Percentiles rank a stretch among this genome's conserved stretches.
Evolutionary conservation across 2,113 vertebrate genomes (phyloP).

Genomic region (Synodontis membranacea): DNA sequence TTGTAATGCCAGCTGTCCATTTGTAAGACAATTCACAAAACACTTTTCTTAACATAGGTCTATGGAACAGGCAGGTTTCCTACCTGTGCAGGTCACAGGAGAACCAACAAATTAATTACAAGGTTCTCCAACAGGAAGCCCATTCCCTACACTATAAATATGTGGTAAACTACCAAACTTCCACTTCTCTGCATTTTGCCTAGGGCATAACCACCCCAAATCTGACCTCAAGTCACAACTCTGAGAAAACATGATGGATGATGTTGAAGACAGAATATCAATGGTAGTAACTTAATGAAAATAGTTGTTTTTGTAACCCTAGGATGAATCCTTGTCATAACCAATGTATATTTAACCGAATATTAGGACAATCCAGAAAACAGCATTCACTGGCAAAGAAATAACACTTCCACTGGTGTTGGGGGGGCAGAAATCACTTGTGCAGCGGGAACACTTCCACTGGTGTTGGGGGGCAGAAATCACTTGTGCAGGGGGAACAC

Average conservation of each 20-base stretch:
- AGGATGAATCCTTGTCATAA: too few relatives aligned
- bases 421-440: too few relatives aligned
- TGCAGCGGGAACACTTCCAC: background rate
- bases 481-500: background rate
- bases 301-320: background rate
- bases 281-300: background rate
- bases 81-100: background rate
- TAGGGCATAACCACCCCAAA: background rate
- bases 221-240: background rate
- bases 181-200: background rate
- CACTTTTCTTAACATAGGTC: background rate
- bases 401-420: too few relatives aligned
- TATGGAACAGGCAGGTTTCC: background rate
- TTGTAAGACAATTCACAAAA: slow-evolving; percentile 4
- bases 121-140: background rate
- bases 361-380: background rate
- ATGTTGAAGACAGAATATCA: background rate
- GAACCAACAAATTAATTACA: background rate
- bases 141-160: background rate
- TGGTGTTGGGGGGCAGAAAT: background rate
- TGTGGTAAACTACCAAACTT: background rate
- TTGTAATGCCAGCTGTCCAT: slow-evolving; percentile 33
- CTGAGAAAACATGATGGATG: background rate
- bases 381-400: background rate
- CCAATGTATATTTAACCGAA: too few relatives aligned